Base-by-base conservation (phyloP, 2,888 invertebrate genomes). In the Habroteleia sp. region DNA sequence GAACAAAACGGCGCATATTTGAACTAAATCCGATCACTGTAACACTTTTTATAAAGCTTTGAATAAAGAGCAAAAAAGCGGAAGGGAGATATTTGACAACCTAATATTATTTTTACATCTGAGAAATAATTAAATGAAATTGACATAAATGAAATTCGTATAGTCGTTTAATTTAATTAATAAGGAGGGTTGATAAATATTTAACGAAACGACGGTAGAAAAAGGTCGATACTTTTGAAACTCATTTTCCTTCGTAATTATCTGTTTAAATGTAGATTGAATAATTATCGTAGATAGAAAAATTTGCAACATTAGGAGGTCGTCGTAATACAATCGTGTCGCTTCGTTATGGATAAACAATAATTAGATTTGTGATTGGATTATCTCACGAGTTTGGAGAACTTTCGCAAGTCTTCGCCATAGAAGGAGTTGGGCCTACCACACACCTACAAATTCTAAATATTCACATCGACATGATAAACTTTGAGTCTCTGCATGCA, bases 341-440 rank as follows among this genome's bases (percentile, higher is more conserved):
- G 76, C 62, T 76, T 68, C 44, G 72, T 65, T 54, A 63, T 46
- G 76, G 73, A 78, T 79, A 77, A 74, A 76, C 76, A 78, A 77
- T 79, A 81, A 81, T 79, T 79, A 72, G 72, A 81, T 79, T 73
- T 75, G 60, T 35, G 77, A 79, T 80, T 50, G 77, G 74, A 78
- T 79, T 79, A 79, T 76, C 73, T 76, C 66, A 56, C 66, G 62
- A 78, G 78, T 77, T 77, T 56, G 71, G 44, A 41, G 31, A 79
- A 78, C 75, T 78, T 79, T 78, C 76, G 56, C 48, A 29, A 74
- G 66, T 77, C 66, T 77, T 77, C 71, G 46, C 35, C 76, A 46
- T 68, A 58, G 72, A 72, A 74, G 71, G 66, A 65, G 63, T 74
- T 16, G 76, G 76, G 76, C 73, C 74, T 74, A 77, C 76, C 73